Base-by-base conservation (phyloP, 2,888 invertebrate species). In the Sinopyrophorus schimmeli region DNA sequence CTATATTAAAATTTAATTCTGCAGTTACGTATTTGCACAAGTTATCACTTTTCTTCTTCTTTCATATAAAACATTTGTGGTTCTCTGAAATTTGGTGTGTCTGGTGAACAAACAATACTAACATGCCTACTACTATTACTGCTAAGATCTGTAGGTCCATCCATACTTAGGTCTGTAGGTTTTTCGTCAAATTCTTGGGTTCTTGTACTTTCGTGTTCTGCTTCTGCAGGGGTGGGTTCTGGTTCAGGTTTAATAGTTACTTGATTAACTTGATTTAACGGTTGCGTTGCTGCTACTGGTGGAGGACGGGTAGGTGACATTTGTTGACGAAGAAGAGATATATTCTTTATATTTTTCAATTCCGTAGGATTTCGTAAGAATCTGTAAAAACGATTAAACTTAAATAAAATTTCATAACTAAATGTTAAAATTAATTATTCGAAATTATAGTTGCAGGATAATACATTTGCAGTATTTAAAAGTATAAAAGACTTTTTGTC, bases 331-430 rank as follows among this genome's bases (percentile, higher is more conserved):
- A 94, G 75, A 51, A 92, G 76, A 5, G 92, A 92, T 64, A 93
- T 92, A 70, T 93, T 93, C 72, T 93, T 93, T 57, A 95, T 94
- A 73, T 90, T 93, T 69, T 94, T 94, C 64, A 96, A 78, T 75
- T 93, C 94, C 23, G 90, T 89, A 39, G 95, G 94, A 73, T 94
- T 93, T 58, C 94, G 83, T 60, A 96, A 79, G 74, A 96, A 95
- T 72, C 92, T 92, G 75, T 5, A 74, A 69, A 57, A 47, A 62
- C 52, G 54, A 58, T 55, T 56, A 47, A 40, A 47, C n/a, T n/a
- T n/a, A n/a, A n/a, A n/a, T n/a, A n/a, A 41, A 35, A 46, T 40
- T 21, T 26, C 35, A 15, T 11, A 5, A 5, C n/a, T 14, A 17
- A 5, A 15, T 37, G 11, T 7, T 15, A 5, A 16, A 23, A 31